Evolutionary conservation across 92 coral and sea anemone genomes (phyloP).

Genomic region (Umimayanthus chanpuru): DNA sequence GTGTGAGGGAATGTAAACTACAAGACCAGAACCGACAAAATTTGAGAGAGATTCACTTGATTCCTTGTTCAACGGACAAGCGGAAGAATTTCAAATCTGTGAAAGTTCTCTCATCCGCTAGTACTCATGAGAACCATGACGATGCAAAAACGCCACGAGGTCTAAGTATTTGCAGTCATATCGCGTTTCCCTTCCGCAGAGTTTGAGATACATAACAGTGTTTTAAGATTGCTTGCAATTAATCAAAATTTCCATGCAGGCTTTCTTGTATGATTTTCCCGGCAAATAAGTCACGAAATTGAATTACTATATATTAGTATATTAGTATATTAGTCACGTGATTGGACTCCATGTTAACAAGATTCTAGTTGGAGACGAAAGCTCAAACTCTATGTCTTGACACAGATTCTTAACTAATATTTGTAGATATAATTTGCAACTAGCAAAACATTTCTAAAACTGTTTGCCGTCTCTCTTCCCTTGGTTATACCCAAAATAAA

Average conservation of each 20-base stretch:
- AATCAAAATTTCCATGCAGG: background rate
- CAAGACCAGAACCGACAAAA: background rate
- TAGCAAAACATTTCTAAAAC: background rate
- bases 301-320: too few species aligned
- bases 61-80: background rate
- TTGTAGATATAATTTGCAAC: background rate
- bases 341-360: too few species aligned
- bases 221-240: background rate
- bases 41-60: background rate
- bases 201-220: background rate
- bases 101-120: background rate
- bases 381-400: too few species aligned
- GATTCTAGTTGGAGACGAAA: too few species aligned
- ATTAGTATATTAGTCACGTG: too few species aligned
- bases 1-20: background rate
- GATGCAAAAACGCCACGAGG: background rate
- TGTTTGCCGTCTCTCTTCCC: background rate
- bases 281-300: background rate
- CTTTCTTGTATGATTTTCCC: background rate
- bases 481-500: background rate
- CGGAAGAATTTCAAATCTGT: background rate
- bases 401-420: too few species aligned
- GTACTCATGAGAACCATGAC: background rate
- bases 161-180: background rate
- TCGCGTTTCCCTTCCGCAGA: constrained; percentile 7